Evolutionary conservation across 2,113 vertebrate genomes (phyloP).

Genomic region (Catagonus wagneri): DNA sequence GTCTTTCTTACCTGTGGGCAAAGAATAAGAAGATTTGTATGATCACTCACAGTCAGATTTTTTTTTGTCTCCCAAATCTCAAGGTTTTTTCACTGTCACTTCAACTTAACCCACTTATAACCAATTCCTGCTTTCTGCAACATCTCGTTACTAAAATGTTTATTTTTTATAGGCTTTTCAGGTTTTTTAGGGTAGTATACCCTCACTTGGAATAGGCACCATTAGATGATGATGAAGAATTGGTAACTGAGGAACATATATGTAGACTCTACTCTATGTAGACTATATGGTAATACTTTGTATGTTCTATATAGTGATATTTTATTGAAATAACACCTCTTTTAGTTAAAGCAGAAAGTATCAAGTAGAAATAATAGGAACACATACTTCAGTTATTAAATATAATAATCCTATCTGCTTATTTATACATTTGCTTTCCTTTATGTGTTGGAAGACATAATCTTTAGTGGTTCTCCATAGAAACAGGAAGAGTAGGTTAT

Average conservation of each 20-base stretch:
- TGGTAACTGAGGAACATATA: neutral
- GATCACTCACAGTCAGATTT: neutral
- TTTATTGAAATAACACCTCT: constrained; percentile 50
- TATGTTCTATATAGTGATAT: neutral
- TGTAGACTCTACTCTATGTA: neutral
- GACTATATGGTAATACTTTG: neutral
- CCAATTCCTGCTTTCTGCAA: neutral
- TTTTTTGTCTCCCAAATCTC: neutral
- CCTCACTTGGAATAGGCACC: constrained; percentile 4
- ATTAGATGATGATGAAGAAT: neutral
- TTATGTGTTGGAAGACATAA: neutral
- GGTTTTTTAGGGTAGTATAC: neutral
- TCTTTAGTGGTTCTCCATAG: neutral
- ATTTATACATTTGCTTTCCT: neutral
- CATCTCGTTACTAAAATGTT: neutral
- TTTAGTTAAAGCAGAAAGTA: neutral
- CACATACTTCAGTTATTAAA: neutral
- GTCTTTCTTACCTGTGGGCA: neutral
- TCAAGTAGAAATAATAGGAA: neutral
- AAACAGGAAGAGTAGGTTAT: neutral
- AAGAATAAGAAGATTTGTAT: neutral
- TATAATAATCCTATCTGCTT: neutral
- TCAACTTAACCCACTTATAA: constrained; percentile 5
- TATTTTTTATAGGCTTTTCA: neutral
- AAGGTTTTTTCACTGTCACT: constrained; percentile 28